Evolutionary conservation across 2,113 vertebrate genomes (phyloP).

Genomic region (Ellobius talpinus): DNA sequence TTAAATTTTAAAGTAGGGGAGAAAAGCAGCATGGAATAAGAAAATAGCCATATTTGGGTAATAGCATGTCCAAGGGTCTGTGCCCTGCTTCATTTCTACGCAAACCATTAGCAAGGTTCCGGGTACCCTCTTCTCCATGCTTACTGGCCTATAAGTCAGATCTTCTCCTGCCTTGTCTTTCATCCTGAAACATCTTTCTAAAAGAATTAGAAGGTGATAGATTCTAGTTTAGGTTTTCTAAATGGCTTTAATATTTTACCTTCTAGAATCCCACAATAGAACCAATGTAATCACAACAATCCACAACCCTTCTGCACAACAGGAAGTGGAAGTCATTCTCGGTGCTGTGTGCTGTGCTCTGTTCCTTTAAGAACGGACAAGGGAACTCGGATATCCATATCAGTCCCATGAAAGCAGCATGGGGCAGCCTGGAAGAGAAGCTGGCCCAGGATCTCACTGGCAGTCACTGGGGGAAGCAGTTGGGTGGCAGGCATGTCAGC

Average conservation of each 20-base stretch:
- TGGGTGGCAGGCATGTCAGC: not conserved
- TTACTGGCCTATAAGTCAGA: not conserved
- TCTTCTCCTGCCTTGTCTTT: not conserved
- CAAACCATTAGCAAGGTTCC: not conserved
- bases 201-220: not conserved
- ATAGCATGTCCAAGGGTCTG: not conserved
- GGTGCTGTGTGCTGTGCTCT: not conserved
- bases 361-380: not conserved
- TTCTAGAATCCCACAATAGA: not conserved
- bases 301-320: not conserved
- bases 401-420: not conserved
- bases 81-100: not conserved
- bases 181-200: slow-evolving; percentile 26
- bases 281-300: not conserved
- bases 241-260: not conserved
- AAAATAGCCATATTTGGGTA: not conserved
- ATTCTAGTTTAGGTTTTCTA: not conserved
- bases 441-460: slow-evolving; percentile 8
- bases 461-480: not conserved
- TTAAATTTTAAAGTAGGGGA: not conserved
- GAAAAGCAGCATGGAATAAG: not conserved
- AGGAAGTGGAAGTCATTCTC: not conserved
- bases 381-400: not conserved
- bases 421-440: not conserved
- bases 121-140: not conserved